A percentile compares a stretch with the other conserved stretches of the same genome.
Evolutionary conservation across 2,113 vertebrate species (phyloP).

Genomic region (Oreochromis spilurus): DNA sequence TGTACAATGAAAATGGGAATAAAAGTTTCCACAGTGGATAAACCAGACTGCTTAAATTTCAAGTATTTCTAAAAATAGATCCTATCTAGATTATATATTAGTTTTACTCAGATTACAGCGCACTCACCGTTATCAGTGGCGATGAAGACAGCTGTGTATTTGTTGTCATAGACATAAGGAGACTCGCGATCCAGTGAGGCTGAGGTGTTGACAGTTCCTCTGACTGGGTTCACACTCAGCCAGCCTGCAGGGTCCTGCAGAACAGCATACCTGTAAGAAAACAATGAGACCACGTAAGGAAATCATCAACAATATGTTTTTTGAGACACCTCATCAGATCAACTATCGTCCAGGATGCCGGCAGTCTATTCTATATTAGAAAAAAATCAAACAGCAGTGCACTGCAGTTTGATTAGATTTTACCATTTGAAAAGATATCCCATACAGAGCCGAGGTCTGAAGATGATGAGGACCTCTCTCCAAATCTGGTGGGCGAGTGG

Average conservation of each 20-base stretch:
- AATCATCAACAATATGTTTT: background rate
- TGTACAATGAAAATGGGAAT: background rate
- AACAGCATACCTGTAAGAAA: slow-evolving; percentile 79
- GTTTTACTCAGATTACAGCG: background rate
- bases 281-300: background rate
- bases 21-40: background rate
- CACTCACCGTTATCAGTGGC: slow-evolving; percentile 92
- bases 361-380: too few relatives aligned
- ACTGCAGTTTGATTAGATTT: background rate
- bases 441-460: background rate
- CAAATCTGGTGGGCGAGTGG: background rate
- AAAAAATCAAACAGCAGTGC: background rate
- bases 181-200: slow-evolving; percentile 89
- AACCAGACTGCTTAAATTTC: background rate
- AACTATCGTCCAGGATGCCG: fast-evolving
- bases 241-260: slow-evolving; percentile 90
- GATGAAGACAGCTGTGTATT: slow-evolving; percentile 88
- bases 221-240: slow-evolving; percentile 89
- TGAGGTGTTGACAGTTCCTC: slow-evolving; percentile 86
- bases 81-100: background rate
- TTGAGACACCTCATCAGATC: background rate
- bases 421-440: background rate
- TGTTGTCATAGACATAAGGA: slow-evolving; percentile 81
- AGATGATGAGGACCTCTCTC: slow-evolving; percentile 18
- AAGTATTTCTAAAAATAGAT: background rate